Conservation (phyloP, 2,113 vertebrate genomes). For the Pterocles gutturalis region DNA sequence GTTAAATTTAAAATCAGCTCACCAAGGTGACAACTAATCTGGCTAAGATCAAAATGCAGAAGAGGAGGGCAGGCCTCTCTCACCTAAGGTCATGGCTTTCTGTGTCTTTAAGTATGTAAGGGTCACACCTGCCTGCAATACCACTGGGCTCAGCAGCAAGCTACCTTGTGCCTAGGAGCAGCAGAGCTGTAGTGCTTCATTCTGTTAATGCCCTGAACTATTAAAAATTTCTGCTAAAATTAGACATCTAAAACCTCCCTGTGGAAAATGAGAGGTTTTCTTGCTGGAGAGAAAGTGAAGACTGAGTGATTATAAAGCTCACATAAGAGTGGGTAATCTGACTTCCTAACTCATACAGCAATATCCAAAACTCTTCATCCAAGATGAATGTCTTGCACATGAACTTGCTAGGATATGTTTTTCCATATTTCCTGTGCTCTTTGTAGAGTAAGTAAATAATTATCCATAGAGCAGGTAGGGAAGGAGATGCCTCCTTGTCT, state of each 20-base stretch:
- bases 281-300: not conserved
- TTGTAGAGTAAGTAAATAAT: not conserved
- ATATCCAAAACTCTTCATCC: not conserved
- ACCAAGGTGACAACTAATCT: not conserved
- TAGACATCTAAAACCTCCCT: not conserved
- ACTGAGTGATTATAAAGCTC: not conserved
- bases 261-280: not conserved
- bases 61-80: not conserved
- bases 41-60: not conserved
- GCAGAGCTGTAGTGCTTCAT: not conserved
- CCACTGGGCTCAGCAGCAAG: not conserved
- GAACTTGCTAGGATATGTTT: not conserved
- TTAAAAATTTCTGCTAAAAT: not conserved
- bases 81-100: not conserved
- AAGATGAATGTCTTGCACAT: not conserved
- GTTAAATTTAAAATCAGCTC: not conserved
- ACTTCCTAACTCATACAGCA: not conserved
- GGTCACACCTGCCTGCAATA: not conserved
- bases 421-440: not conserved
- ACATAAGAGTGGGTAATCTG: not conserved
- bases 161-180: not conserved
- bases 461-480: not conserved
- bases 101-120: accelerated
- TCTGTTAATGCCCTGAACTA: not conserved
- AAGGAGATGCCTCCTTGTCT: not conserved